These are phyloP conservation scores for Habropoda laboriosa DNA, from an alignment of 1,140 invertebrate species.

Conservation along the genomic window DNA sequence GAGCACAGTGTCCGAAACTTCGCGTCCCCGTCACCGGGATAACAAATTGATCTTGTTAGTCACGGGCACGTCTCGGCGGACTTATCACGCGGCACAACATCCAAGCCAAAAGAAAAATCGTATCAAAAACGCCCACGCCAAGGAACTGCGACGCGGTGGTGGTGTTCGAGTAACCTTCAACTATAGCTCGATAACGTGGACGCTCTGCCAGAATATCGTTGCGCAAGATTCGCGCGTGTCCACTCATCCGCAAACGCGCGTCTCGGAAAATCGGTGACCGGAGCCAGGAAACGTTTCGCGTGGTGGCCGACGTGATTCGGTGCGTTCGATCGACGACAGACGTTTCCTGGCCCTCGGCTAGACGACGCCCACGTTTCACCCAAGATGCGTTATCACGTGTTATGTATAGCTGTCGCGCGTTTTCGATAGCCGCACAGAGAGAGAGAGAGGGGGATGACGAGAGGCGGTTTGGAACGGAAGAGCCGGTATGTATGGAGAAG, in stretches of 20 bases:
- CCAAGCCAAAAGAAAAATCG: slow-evolving; percentile 13
- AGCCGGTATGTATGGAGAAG: no score
- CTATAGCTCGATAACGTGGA: background rate
- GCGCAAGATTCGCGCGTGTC: background rate
- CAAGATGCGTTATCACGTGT: background rate
- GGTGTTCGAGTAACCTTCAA: background rate
- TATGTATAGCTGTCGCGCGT: background rate
- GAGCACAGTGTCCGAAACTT: background rate
- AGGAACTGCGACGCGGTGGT: background rate
- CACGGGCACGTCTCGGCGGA: background rate
- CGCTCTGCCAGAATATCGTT: slow-evolving; percentile 31
- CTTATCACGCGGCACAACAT: background rate
- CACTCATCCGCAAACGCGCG: background rate
- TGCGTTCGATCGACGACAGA: background rate
- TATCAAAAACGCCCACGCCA: background rate
- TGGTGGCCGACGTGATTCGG: no score
- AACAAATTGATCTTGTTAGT: slow-evolving; percentile 14
- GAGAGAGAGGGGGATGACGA: background rate
- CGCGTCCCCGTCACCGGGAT: background rate
- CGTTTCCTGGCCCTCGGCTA: background rate
- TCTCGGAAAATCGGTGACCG: background rate
- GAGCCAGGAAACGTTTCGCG: no score
- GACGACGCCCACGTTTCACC: background rate
- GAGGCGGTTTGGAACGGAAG: background rate
- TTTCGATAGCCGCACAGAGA: background rate